These are phyloP conservation scores for Orycteropus afer DNA, from an alignment of 2,113 vertebrate genomes.

Conservation along the genomic window DNA sequence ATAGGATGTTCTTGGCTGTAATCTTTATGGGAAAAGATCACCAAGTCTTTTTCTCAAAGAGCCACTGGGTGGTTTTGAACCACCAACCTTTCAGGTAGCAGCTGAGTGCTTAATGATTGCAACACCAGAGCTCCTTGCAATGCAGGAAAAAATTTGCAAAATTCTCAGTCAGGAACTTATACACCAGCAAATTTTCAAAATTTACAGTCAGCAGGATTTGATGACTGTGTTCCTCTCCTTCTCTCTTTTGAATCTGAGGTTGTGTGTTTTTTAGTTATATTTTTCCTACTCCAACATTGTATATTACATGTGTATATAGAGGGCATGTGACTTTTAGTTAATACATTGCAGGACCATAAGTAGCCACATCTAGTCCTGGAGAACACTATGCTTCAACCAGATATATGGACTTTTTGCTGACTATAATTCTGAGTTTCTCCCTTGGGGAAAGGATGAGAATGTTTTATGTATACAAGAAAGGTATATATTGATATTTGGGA, in stretches of 20 bases:
- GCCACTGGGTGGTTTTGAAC: too few species aligned
- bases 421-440: not conserved
- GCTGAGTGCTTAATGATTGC: not conserved
- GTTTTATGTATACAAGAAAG: not conserved
- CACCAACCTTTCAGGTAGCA: not conserved
- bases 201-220: not conserved
- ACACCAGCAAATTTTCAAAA: not conserved
- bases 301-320: not conserved
- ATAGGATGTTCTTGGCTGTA: too few species aligned
- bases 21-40: not conserved
- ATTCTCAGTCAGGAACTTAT: not conserved
- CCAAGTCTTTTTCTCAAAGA: not conserved
- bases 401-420: not conserved
- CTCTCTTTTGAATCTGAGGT: not conserved
- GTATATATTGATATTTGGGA: not conserved
- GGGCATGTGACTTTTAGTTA: not conserved
- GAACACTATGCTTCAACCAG: not conserved
- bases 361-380: not conserved
- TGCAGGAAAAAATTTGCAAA: not conserved
- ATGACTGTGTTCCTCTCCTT: not conserved
- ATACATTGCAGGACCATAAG: not conserved
- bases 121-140: not conserved
- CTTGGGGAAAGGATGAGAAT: not conserved
- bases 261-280: not conserved
- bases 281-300: not conserved